Evolutionary conservation across 2,797 vertebrate genomes (phyloP).

Genomic region (Balearica regulorum): DNA sequence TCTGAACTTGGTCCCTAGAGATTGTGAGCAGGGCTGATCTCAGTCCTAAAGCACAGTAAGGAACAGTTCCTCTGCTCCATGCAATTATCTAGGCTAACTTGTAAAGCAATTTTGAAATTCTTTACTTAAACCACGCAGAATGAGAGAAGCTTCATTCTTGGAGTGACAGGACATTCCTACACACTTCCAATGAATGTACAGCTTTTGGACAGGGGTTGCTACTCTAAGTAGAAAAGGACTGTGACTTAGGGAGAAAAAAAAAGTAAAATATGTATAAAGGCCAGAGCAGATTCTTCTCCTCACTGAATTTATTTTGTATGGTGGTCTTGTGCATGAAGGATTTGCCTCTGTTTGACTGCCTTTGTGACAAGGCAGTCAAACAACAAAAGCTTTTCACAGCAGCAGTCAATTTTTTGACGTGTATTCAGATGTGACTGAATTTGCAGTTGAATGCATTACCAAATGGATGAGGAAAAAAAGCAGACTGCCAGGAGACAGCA

Average conservation of each 20-base stretch:
- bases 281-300: background rate
- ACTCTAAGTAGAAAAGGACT: background rate
- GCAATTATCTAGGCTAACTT: background rate
- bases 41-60: background rate
- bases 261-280: background rate
- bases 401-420: background rate
- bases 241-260: fast-evolving
- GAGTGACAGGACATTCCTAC: background rate
- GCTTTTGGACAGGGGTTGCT: background rate
- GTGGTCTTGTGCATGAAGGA: background rate
- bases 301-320: background rate
- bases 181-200: background rate
- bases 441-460: background rate
- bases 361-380: background rate
- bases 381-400: background rate
- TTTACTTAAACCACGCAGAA: background rate
- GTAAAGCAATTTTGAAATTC: background rate
- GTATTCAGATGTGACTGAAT: background rate
- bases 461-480: background rate
- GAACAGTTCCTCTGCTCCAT: background rate
- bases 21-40: background rate
- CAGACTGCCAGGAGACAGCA: background rate
- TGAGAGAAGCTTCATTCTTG: background rate
- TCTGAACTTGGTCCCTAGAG: background rate
- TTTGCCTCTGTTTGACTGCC: background rate